Evolutionary conservation across 2,888 invertebrate species (phyloP).

Genomic region (Atherix ibis): DNA sequence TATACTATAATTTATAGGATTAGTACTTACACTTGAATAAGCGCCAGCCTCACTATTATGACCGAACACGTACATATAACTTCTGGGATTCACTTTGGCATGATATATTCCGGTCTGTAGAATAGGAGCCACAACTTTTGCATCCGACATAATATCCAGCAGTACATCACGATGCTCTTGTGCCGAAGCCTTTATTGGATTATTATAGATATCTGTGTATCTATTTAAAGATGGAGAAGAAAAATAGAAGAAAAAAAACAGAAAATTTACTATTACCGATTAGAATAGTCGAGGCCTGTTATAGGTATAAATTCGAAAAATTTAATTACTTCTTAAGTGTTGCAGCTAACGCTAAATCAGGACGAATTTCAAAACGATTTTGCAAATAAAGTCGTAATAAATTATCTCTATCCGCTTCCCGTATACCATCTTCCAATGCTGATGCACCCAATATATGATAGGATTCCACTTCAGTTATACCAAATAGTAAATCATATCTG

Average conservation of each 20-base stretch:
- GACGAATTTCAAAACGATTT: slow-evolving; percentile 59
- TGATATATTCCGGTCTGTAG: slow-evolving; percentile 62
- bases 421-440: slow-evolving; percentile 54
- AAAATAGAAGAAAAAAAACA: slow-evolving; percentile 4
- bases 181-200: slow-evolving; percentile 37
- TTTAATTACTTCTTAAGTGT: slow-evolving; percentile 42
- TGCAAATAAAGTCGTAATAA: slow-evolving; percentile 63
- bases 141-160: slow-evolving; percentile 78
- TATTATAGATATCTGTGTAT: slow-evolving; percentile 40
- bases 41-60: slow-evolving; percentile 69
- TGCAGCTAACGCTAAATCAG: slow-evolving; percentile 46
- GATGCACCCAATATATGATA: slow-evolving; percentile 59
- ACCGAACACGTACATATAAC: slow-evolving; percentile 77
- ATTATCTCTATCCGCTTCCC: slow-evolving; percentile 58
- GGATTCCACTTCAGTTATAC: slow-evolving; percentile 68
- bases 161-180: slow-evolving; percentile 59
- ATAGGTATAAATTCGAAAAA: slow-evolving; percentile 1
- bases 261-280: not conserved
- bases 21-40: slow-evolving; percentile 54
- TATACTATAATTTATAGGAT: too few relatives aligned
- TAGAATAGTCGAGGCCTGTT: too few relatives aligned
- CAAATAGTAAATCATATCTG: slow-evolving; percentile 75
- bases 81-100: slow-evolving; percentile 54
- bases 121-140: slow-evolving; percentile 68
- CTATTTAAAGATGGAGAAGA: too few relatives aligned